Evolutionary conservation across 2,888 invertebrate genomes (phyloP).

Genomic region (Chaetogeoica ovagalla): DNA sequence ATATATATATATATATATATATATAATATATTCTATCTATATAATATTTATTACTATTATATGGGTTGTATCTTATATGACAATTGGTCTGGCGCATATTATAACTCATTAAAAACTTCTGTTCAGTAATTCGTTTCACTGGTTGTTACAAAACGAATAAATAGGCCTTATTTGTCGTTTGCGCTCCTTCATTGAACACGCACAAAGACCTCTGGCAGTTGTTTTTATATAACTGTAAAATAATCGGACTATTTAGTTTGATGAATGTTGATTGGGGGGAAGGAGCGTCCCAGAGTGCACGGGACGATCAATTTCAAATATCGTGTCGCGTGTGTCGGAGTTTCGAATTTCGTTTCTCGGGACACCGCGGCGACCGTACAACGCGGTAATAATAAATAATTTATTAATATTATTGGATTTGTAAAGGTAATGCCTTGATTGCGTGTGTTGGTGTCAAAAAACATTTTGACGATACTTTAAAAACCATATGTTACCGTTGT

Average conservation of each 20-base stretch:
- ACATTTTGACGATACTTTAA: constrained; percentile 26
- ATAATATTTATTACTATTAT: no score
- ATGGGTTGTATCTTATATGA: not conserved
- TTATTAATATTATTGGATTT: constrained; percentile 4
- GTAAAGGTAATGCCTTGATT: not conserved
- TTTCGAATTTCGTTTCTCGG: no score
- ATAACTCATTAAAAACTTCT: constrained; percentile 22
- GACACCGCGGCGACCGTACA: no score
- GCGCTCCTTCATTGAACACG: constrained; percentile 30
- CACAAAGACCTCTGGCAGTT: constrained; percentile 29
- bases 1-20: no score
- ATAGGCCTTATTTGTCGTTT: constrained; percentile 36
- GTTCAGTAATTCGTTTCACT: constrained; percentile 25
- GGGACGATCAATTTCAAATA: not conserved
- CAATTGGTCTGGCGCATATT: constrained; percentile 41
- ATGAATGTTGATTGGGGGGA: no score
- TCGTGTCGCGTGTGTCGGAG: no score
- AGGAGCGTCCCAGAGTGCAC: not conserved
- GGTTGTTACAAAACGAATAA: constrained; percentile 38
- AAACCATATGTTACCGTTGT: constrained; percentile 24
- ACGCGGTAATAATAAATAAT: no score
- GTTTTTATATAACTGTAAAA: constrained; percentile 37
- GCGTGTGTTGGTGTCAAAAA: not conserved
- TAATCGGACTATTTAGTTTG: constrained; percentile 27
- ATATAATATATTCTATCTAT: constrained; percentile 19